phyloP scores from a whole-genome alignment of 2,888 invertebrate species.

The Troilus luridus region DNA sequence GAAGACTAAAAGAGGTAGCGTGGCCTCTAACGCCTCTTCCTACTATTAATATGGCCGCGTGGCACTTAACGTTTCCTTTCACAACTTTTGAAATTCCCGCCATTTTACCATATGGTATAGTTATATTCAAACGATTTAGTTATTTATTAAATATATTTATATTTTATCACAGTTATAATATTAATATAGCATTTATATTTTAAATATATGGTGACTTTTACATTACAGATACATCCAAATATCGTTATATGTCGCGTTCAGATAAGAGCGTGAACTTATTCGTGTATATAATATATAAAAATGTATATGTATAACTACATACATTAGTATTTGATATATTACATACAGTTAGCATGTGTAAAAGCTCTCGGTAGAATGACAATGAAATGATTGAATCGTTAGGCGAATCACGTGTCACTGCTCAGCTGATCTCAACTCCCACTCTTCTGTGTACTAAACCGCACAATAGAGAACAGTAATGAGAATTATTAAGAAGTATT shows the following conservation, averaged over 20 bases:
- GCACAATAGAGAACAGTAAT: not conserved
- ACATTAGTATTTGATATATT: not conserved
- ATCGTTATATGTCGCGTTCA: no score
- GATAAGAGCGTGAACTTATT: no score
- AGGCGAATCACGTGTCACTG: not conserved
- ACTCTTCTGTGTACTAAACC: not conserved
- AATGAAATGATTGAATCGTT: not conserved
- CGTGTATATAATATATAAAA: no score
- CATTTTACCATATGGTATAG: not conserved
- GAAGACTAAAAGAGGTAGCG: not conserved
- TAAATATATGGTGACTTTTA: no score
- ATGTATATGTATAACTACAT: not conserved
- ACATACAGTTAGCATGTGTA: not conserved
- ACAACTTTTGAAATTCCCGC: not conserved
- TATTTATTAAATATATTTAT: no score
- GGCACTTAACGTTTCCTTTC: not conserved
- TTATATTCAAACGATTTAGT: no score
- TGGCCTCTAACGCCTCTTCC: constrained; percentile 39
- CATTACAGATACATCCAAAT: no score
- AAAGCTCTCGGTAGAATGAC: not conserved
- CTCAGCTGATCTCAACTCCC: not conserved
- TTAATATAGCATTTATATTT: no score
- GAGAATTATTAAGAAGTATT: no score
- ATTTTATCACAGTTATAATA: no score
- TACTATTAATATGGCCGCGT: not conserved